Conservation (phyloP, 2,113 vertebrate species). For the Gadus chalcogrammus region DNA sequence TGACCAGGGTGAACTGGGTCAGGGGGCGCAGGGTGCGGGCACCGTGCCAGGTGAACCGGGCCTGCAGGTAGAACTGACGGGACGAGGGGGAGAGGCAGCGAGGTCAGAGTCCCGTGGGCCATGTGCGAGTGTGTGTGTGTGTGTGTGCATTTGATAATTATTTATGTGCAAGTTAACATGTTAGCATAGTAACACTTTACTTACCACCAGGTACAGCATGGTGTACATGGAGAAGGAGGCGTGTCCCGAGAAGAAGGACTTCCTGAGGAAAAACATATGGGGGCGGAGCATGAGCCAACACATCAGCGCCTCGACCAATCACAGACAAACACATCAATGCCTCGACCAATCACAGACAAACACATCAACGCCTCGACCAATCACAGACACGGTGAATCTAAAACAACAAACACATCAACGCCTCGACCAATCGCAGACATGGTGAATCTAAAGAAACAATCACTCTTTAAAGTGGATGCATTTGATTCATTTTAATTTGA, state of each 20-base stretch:
- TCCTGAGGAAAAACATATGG: constrained; percentile 57
- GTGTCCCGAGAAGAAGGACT: constrained; percentile 93
- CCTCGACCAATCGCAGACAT: not conserved
- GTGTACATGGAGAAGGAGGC: constrained; percentile 97
- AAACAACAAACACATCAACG: too few species aligned
- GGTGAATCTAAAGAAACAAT: too few species aligned
- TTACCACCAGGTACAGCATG: constrained; percentile 91
- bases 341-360: not conserved
- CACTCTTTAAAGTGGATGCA: too few species aligned
- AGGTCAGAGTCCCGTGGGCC: too few species aligned
- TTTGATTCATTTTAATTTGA: too few species aligned
- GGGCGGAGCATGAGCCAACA: not conserved
- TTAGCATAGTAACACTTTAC: constrained; percentile 38
- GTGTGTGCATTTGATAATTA: not conserved
- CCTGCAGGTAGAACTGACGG: constrained; percentile 90
- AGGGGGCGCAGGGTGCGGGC: constrained; percentile 90
- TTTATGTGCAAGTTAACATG: too few species aligned
- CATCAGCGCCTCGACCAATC: not conserved
- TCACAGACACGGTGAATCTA: too few species aligned
- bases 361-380: too few species aligned
- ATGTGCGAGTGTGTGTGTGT: too few species aligned
- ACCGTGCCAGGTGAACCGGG: constrained; percentile 91
- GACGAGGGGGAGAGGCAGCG: not conserved
- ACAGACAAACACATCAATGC: too few species aligned
- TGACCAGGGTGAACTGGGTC: constrained; percentile 94